Conservation (phyloP, 2,888 invertebrate genomes). For the Parthenolecanium corni region DNA sequence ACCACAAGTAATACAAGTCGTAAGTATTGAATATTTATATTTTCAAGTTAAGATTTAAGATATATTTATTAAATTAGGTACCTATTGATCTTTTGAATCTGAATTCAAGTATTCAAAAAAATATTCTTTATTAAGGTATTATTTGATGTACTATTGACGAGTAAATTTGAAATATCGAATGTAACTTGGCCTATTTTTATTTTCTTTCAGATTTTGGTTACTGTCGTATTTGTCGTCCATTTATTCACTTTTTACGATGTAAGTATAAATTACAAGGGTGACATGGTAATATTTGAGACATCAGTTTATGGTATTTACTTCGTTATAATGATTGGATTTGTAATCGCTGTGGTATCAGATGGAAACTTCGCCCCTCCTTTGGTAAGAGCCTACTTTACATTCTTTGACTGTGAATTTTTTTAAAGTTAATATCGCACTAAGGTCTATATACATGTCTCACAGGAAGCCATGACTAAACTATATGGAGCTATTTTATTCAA, state of each 20-base stretch:
- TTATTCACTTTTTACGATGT: slow-evolving; percentile 9
- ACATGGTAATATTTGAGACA: slow-evolving; percentile 7
- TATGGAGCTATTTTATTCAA: slow-evolving; percentile 14
- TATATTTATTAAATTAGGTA: too few species aligned
- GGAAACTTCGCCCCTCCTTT: slow-evolving; percentile 7
- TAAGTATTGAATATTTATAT: too few species aligned
- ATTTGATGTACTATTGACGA: too few species aligned
- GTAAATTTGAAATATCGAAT: neutral
- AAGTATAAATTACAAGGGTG: neutral
- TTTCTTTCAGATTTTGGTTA: neutral
- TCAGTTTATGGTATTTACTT: slow-evolving; percentile 14
- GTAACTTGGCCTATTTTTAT: neutral
- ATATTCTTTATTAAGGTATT: too few species aligned
- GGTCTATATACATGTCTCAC: too few species aligned
- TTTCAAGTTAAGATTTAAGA: too few species aligned
- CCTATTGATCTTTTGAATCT: too few species aligned
- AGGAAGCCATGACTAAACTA: slow-evolving; percentile 18
- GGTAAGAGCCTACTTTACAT: too few species aligned
- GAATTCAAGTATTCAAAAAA: too few species aligned
- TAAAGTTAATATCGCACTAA: too few species aligned
- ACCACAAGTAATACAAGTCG: too few species aligned
- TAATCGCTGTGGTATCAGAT: slow-evolving; percentile 5
- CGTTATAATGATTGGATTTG: neutral
- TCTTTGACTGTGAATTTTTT: too few species aligned
- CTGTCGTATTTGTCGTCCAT: neutral